Evolutionary conservation across 2,797 vertebrate species (phyloP).

Genomic region (Gallinago stenura): DNA sequence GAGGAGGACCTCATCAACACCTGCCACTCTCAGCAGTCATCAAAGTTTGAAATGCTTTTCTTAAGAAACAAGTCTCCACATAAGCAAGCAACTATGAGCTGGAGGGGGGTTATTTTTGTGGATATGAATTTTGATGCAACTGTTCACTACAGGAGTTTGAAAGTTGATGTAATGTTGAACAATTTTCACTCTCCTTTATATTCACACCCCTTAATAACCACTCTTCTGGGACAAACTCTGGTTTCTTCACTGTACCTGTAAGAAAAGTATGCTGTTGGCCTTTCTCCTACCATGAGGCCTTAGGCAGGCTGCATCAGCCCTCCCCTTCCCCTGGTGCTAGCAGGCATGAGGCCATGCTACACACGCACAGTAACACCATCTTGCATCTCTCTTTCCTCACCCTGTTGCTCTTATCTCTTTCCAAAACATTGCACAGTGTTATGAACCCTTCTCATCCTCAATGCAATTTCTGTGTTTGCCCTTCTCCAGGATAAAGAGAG

Average conservation of each 20-base stretch:
- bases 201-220: background rate
- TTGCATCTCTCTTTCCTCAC: background rate
- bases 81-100: background rate
- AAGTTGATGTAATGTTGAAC: background rate
- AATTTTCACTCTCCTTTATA: background rate
- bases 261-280: background rate
- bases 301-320: background rate
- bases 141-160: background rate
- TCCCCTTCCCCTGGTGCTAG: background rate
- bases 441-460: background rate
- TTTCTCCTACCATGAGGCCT: background rate
- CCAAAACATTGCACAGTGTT: background rate
- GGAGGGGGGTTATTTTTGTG: background rate
- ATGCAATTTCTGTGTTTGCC: background rate
- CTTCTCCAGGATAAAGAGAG: background rate
- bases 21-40: background rate
- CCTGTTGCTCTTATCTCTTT: background rate
- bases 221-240: background rate
- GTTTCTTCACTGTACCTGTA: background rate
- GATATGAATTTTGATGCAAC: background rate
- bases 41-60: constrained; percentile 4
- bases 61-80: background rate
- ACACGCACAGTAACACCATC: background rate
- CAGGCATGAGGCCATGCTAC: background rate
- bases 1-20: background rate